phyloP scores from a whole-genome alignment of 2,797 vertebrate genomes.

The Neomorphus geoffroyi region DNA sequence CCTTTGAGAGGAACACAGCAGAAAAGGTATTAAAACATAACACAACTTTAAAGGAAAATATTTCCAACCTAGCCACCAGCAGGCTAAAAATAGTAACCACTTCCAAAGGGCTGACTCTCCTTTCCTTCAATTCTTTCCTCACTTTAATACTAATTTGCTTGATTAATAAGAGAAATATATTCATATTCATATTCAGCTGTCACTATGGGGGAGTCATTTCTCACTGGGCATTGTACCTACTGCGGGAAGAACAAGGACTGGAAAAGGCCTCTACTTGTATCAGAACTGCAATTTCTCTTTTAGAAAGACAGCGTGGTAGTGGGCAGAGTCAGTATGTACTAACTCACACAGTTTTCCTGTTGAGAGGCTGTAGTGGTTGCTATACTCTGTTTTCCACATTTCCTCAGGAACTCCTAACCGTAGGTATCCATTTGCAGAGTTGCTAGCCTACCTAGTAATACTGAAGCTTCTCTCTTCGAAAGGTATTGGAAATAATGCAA shows the following conservation, averaged over 20 bases:
- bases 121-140: not conserved
- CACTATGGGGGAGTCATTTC: not conserved
- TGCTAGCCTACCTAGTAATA: not conserved
- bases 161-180: constrained; percentile 18
- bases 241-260: not conserved
- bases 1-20: not conserved
- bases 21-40: not conserved
- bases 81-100: constrained; percentile 5
- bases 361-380: not conserved
- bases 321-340: not conserved
- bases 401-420: not conserved
- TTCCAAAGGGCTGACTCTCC: not conserved
- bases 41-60: constrained; percentile 1
- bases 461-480: not conserved
- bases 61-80: not conserved
- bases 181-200: not conserved
- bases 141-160: not conserved
- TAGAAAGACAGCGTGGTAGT: not conserved
- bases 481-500: not conserved
- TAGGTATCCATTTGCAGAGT: not conserved
- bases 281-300: not conserved
- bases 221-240: not conserved
- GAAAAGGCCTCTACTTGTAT: not conserved
- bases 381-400: not conserved
- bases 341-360: not conserved